Base-by-base conservation (phyloP, 2,113 vertebrate genomes). In the Dicaeum eximium region DNA sequence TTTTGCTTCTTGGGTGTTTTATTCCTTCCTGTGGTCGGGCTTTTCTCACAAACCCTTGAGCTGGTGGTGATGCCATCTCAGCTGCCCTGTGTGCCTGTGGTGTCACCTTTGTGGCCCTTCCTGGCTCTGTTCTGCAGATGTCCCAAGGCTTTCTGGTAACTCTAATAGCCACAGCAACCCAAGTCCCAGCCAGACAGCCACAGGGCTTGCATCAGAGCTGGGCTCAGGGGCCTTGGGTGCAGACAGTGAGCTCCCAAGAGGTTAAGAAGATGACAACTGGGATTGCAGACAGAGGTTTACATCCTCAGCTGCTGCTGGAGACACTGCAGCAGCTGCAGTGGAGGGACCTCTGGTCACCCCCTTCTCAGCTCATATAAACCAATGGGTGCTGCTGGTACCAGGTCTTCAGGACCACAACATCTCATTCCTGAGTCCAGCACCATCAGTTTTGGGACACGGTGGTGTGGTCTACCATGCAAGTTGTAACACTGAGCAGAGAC, bases 211-310 rank as follows among this genome's bases (percentile, higher is more conserved):
- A 11, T 64, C 40, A 73, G 45, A 65, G 23, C 5, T n/a, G 33
- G 24, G 11, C 37, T 77, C 69, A 80, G 25, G 45, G 60, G 22
- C 8, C 31, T 93, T 4, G 2, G 30, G 21, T 0, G 0, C 25
- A 73, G 30, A 20, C 8, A 2, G 2, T 2, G 60, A n/a, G 11
- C 11, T 11, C 11, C 16, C 0, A 0, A 25, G 17, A 5, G 5
- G 9, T 31, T 31, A 21, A 48, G 25, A 37, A 64, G 6, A 11
- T 65, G 45, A 51, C 2, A 3, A 31, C 14, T 65, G 51, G 30
- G 10, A 37, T 28, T 69, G 37, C 20, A 67, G 57, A 37, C 25
- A 62, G 50, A 61, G 12, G 7, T 65, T 91, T 48, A 21, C n/a
- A 73, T 25, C 25, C n/a, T 10, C 53, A 82, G 66, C 27, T 67